Evolutionary conservation across 2,113 vertebrate genomes (phyloP).

Genomic region (Alexandromys fortis): DNA sequence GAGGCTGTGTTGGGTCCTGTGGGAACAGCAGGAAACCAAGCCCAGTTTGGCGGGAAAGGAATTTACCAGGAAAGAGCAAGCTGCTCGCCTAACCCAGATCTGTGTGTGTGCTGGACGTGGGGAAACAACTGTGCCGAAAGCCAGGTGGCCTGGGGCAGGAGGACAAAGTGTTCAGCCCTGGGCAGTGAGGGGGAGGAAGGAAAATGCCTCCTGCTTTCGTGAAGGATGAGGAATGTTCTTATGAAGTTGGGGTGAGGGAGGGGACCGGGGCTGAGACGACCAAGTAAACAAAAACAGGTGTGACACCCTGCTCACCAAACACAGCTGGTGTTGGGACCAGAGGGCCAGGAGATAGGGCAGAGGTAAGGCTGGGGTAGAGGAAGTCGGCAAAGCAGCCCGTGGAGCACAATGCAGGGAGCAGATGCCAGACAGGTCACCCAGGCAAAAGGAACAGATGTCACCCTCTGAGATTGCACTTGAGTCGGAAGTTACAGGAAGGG

Average conservation of each 20-base stretch:
- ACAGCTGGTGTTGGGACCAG: rapidly evolving
- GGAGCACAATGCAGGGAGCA: no score
- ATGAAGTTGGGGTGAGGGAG: not conserved
- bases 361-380: rapidly evolving
- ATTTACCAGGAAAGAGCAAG: not conserved
- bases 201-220: not conserved
- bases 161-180: not conserved
- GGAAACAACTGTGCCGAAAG: not conserved
- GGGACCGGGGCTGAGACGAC: not conserved
- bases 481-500: not conserved
- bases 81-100: not conserved
- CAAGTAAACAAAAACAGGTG: not conserved
- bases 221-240: not conserved
- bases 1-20: not conserved
- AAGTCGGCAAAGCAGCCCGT: rapidly evolving
- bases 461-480: not conserved
- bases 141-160: not conserved
- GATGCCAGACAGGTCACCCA: rapidly evolving
- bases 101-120: not conserved
- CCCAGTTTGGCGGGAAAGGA: rapidly evolving
- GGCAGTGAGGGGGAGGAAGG: not conserved
- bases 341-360: not conserved
- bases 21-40: not conserved
- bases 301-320: not conserved
- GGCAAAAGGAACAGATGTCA: not conserved